Evolutionary conservation across 2,113 vertebrate genomes (phyloP).

Genomic region (Ageneiosus marmoratus): DNA sequence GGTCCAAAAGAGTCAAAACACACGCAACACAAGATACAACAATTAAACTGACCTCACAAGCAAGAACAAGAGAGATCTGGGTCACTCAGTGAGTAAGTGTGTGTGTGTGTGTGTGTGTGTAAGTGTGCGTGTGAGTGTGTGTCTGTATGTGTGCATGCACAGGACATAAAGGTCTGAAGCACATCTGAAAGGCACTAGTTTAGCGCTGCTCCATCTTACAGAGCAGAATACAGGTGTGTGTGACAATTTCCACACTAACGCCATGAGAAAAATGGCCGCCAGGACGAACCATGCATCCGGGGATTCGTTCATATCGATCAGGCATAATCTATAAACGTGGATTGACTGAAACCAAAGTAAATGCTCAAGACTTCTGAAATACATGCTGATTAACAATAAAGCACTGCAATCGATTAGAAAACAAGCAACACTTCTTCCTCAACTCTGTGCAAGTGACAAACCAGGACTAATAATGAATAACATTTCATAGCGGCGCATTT

Average conservation of each 20-base stretch:
- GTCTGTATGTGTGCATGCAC: constrained; percentile 9
- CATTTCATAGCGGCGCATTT: neutral
- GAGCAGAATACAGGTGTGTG: constrained; percentile 18
- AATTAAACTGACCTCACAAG: constrained; percentile 7
- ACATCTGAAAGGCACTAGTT: constrained; percentile 53
- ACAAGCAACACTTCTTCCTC: neutral
- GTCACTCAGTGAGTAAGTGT: neutral
- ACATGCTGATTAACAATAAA: constrained; percentile 10
- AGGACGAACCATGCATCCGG: neutral
- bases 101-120: constrained; percentile 6
- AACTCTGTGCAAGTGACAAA: neutral
- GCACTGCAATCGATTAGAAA: constrained; percentile 13
- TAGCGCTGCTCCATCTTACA: constrained; percentile 31
- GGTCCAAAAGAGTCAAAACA: constrained; percentile 27
- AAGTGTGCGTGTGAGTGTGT: neutral
- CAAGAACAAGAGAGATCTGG: constrained; percentile 5
- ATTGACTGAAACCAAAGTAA: neutral
- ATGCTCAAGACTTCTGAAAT: neutral
- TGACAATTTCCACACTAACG: neutral
- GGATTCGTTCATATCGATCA: no score
- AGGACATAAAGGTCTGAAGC: constrained; percentile 50
- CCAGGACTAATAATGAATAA: neutral
- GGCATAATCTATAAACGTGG: neutral
- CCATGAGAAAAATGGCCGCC: neutral
- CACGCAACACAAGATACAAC: constrained; percentile 1